phyloP scores from a whole-genome alignment of 1,140 invertebrate genomes.

The Drosophila truncata region DNA sequence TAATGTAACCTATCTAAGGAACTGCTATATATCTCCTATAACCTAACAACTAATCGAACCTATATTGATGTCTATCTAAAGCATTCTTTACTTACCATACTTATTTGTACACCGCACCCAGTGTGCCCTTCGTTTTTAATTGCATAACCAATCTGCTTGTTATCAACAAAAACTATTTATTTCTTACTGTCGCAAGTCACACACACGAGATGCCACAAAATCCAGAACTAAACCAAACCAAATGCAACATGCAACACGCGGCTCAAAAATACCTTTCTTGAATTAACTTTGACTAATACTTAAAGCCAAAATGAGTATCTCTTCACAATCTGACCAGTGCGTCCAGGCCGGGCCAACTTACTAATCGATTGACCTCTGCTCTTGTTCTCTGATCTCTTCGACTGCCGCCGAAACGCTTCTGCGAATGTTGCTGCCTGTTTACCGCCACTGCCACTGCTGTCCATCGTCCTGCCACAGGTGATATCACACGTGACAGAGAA shows the following conservation, averaged over 20 bases:
- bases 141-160: slow-evolving; percentile 76
- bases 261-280: slow-evolving; percentile 77
- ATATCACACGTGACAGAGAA: slow-evolving; percentile 88
- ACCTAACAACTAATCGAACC: slow-evolving; percentile 45
- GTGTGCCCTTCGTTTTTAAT: slow-evolving; percentile 62
- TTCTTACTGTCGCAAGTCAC: slow-evolving; percentile 68
- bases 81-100: slow-evolving; percentile 50
- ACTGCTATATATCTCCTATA: slow-evolving; percentile 63
- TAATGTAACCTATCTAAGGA: slow-evolving; percentile 58
- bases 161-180: slow-evolving; percentile 47
- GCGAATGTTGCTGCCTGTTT: slow-evolving; percentile 31
- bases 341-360: slow-evolving; percentile 30
- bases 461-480: slow-evolving; percentile 85
- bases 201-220: slow-evolving; percentile 45
- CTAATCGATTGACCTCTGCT: slow-evolving; percentile 64
- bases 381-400: slow-evolving; percentile 43
- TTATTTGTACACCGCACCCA: slow-evolving; percentile 61
- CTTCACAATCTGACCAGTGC: slow-evolving; percentile 48
- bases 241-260: slow-evolving; percentile 54
- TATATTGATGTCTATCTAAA: slow-evolving; percentile 75
- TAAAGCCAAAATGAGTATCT: slow-evolving; percentile 48
- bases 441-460: slow-evolving; percentile 6
- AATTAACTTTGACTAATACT: slow-evolving; percentile 73
- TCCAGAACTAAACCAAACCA: slow-evolving; percentile 37
- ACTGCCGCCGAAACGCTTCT: slow-evolving; percentile 21